Base-by-base conservation (phyloP, 2,113 vertebrate species). In the Ivindomyrus marchei region DNA sequence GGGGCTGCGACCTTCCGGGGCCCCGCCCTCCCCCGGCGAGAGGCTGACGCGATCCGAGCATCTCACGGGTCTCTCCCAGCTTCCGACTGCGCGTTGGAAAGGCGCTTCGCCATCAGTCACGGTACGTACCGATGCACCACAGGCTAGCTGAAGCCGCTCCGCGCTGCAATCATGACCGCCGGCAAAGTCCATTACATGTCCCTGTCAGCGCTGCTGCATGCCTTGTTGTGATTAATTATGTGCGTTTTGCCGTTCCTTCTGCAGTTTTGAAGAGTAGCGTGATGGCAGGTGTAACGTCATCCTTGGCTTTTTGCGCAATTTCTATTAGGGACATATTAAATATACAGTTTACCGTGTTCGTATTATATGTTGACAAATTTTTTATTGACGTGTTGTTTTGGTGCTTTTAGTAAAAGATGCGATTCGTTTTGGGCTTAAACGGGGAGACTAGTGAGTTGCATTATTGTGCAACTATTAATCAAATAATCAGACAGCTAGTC, bases 21-120 rank as follows among this genome's bases (percentile, higher is more conserved):
- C 89, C 90, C 90, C 90, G 89, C 87, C 86, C 83, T 88, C 88
- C 74, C 90, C 15, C 46, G 86, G 70, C 88, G 88, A 11, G 58
- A 50, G 86, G 42, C 62, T 49, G 74, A 56, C 90, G 21, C 91
- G 70, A 80, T 49, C 42, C 19, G 74, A 83, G 77, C 49, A 46
- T 27, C 90, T 80, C 89, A 66, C 46, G n/a, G 45, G 86, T 77
- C 91, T 89, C 49, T 2, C 46, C 62, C 91, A 46, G 46, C 77
- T 46, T 11, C 17, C 39, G 74, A 52, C n/a, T 89, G 24, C 83
- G 85, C 62, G 46, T n/a, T 77, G 36, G 19, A 58, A 56, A 87
- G 36, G 31, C 45, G 56, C 21, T 24, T 83, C 42, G 42, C 39
- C 89, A n/a, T 83, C 89, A 89, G 8, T 58, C 17, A 58, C 89